Percentiles rank a stretch among this genome's conserved stretches.
Evolutionary conservation across 2,797 vertebrate species (phyloP).

Genomic region (Coreius guichenoti): DNA sequence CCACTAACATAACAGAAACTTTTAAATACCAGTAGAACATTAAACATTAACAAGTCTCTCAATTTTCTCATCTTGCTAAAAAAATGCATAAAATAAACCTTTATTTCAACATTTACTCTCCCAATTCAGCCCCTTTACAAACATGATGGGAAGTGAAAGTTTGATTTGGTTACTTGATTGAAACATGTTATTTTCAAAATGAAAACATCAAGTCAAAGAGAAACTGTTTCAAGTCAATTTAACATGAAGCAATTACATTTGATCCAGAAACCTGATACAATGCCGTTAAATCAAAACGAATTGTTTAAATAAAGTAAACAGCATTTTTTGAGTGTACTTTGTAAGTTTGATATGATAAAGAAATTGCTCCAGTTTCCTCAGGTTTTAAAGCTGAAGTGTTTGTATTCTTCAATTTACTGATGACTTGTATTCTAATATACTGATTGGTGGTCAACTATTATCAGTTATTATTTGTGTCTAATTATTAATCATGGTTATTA

Average conservation of each 20-base stretch:
- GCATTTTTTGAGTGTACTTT: neutral
- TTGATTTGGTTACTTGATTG: neutral
- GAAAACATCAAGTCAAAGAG: too few relatives aligned
- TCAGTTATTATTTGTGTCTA: neutral
- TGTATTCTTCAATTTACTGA: neutral
- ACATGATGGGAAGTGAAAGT: neutral
- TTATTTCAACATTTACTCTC: neutral
- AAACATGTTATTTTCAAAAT: too few relatives aligned
- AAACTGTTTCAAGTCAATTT: too few relatives aligned
- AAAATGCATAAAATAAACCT: neutral
- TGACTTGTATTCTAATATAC: too few relatives aligned
- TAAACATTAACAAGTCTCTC: neutral
- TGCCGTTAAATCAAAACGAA: too few relatives aligned
- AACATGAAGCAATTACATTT: too few relatives aligned
- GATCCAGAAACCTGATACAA: too few relatives aligned
- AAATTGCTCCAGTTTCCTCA: neutral
- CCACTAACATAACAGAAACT: neutral
- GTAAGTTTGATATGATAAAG: neutral
- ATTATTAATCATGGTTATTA: neutral
- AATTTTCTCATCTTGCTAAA: neutral
- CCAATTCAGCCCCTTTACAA: neutral
- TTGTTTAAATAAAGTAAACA: too few relatives aligned
- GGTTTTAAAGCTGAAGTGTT: neutral
- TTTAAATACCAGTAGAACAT: neutral
- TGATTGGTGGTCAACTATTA: neutral